Conservation (phyloP, 2,113 vertebrate genomes). For the mouse (Mus musculus) region DNA sequence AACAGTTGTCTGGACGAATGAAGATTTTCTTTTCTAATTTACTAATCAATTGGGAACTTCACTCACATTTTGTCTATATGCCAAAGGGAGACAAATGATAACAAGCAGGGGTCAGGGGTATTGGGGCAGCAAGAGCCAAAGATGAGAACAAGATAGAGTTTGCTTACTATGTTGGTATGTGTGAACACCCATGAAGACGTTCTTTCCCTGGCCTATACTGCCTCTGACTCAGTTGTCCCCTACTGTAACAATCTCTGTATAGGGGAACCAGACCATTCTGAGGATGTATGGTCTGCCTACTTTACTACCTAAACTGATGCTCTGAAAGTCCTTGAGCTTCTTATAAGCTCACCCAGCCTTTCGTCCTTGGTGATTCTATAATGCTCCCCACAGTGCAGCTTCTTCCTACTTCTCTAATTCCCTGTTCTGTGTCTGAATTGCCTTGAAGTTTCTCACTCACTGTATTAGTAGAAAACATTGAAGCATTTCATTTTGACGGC, state of each 20-base stretch:
- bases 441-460: neutral
- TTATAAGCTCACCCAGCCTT: neutral
- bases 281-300: neutral
- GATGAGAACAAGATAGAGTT: neutral
- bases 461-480: neutral
- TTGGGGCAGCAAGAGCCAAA: neutral
- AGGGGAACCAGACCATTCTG: neutral
- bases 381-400: neutral
- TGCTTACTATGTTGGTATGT: neutral
- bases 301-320: neutral
- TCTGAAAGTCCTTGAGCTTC: neutral
- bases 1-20: neutral
- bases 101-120: neutral
- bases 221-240: neutral
- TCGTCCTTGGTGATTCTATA: neutral
- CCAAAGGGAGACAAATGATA: neutral
- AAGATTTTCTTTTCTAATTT: constrained; percentile 17
- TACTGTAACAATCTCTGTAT: neutral
- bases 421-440: neutral
- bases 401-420: neutral
- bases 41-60: constrained; percentile 34
- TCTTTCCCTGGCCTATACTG: neutral
- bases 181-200: neutral
- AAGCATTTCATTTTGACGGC: neutral
- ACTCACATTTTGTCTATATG: neutral